phyloP scores from a whole-genome alignment of 1,140 invertebrate species.

The Agrypnia vestita region DNA sequence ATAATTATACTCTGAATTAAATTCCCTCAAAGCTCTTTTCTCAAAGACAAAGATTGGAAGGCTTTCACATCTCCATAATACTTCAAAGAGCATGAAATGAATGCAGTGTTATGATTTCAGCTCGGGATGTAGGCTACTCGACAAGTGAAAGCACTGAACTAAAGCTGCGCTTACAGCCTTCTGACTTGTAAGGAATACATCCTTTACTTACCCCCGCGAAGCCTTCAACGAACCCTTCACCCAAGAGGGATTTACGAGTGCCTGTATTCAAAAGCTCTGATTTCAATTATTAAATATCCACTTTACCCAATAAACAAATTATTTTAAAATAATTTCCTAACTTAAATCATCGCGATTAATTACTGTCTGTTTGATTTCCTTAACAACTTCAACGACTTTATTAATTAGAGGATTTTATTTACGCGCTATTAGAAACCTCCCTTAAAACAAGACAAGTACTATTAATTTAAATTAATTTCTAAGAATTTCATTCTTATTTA shows the following conservation, averaged over 20 bases:
- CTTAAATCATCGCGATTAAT: no score
- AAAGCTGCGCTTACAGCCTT: constrained; percentile 20
- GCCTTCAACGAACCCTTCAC: neutral
- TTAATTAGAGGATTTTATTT: no score
- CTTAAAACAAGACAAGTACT: no score
- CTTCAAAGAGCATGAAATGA: constrained; percentile 21
- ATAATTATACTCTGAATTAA: no score
- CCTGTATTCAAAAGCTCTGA: neutral
- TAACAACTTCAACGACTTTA: no score
- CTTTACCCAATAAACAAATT: no score
- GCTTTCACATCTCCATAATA: constrained; percentile 14
- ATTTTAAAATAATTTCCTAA: no score
- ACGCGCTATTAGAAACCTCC: no score
- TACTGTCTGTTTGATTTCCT: no score
- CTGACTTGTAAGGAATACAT: neutral
- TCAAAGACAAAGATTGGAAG: constrained; percentile 16
- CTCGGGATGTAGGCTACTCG: neutral
- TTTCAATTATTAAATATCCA: neutral
- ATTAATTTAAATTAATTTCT: no score
- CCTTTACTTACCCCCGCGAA: neutral
- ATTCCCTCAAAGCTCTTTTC: neutral
- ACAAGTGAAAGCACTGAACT: constrained; percentile 4
- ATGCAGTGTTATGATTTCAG: constrained; percentile 25
- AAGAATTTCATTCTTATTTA: no score
- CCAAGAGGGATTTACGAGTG: neutral